Conservation (phyloP, 2,113 vertebrate genomes). For the Neolamprologus sp. region DNA sequence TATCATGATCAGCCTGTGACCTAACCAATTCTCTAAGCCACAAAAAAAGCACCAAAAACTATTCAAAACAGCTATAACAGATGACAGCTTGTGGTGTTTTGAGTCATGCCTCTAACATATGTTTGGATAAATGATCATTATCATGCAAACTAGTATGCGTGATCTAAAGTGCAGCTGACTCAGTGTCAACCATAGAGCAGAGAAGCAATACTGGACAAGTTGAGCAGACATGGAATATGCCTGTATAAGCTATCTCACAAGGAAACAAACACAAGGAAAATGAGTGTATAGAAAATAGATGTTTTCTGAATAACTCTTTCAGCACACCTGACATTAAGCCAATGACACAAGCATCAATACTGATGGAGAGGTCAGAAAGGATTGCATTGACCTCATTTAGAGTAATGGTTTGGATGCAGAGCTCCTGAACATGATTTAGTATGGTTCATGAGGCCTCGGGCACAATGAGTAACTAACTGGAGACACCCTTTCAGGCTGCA, state of each 20-base stretch:
- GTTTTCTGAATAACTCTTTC: not conserved
- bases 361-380: slow-evolving; percentile 11
- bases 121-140: not conserved
- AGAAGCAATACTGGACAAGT: not conserved
- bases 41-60: not conserved
- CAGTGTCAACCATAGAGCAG: not conserved
- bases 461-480: not conserved
- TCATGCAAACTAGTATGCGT: not conserved
- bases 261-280: not conserved
- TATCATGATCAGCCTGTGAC: not conserved
- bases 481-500: not conserved
- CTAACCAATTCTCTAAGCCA: not conserved
- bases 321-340: not conserved
- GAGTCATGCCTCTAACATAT: not conserved
- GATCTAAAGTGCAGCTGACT: not conserved
- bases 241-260: not conserved
- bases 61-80: not conserved
- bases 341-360: not conserved
- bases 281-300: not conserved
- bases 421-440: not conserved
- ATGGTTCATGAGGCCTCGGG: not conserved
- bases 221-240: not conserved
- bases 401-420: not conserved
- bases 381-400: slow-evolving; percentile 9
- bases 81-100: not conserved